Evolutionary conservation across 2,113 vertebrate genomes (phyloP).

Genomic region (Rhabdomys dilectus): DNA sequence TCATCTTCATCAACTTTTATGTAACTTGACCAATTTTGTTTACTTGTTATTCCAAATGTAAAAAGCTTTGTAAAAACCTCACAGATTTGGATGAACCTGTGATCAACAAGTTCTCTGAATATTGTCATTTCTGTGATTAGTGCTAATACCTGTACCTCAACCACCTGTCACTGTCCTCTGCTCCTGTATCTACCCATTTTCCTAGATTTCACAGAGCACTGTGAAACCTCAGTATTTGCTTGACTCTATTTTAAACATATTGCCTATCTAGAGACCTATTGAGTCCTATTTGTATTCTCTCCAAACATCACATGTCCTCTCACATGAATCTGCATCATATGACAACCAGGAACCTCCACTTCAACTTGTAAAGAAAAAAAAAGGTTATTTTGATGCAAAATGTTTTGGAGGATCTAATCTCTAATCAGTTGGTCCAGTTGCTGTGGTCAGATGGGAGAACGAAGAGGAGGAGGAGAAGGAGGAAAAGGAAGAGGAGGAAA

Average conservation of each 20-base stretch:
- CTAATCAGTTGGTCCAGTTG: not conserved
- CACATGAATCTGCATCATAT: too few species aligned
- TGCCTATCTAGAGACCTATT: not conserved
- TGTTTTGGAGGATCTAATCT: not conserved
- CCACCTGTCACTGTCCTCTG: fast-evolving
- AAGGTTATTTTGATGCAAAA: not conserved
- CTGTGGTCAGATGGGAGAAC: not conserved
- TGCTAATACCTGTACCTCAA: fast-evolving
- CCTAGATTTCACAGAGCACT: not conserved
- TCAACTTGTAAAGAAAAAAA: not conserved
- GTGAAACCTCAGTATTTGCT: fast-evolving
- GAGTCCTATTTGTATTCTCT: too few species aligned
- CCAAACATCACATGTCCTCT: too few species aligned
- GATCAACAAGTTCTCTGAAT: not conserved
- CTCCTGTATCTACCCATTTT: fast-evolving
- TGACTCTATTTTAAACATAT: not conserved
- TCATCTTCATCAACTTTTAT: not conserved
- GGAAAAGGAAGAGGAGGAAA: not conserved
- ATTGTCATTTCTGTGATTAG: fast-evolving
- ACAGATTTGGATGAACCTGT: not conserved
- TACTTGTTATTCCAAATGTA: not conserved
- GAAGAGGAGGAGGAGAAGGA: not conserved
- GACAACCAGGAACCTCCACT: too few species aligned
- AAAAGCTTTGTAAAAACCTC: not conserved
- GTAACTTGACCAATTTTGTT: not conserved